These are phyloP conservation scores for Xenops minutus DNA, from an alignment of 2,797 vertebrate genomes.

Conservation along the genomic window DNA sequence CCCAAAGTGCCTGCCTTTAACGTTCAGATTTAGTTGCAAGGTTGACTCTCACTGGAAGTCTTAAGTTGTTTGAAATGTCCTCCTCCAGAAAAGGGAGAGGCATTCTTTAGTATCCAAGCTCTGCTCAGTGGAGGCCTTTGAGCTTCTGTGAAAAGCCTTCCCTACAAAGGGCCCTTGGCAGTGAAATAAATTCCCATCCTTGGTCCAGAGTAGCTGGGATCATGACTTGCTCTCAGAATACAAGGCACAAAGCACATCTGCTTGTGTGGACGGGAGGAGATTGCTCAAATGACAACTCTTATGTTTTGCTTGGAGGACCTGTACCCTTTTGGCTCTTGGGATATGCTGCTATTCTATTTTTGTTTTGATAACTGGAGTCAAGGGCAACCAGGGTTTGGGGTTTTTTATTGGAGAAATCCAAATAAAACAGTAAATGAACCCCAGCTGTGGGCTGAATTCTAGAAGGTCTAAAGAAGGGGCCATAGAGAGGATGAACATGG, in stretches of 20 bases:
- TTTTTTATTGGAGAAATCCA: neutral
- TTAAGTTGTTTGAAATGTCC: neutral
- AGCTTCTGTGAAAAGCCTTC: neutral
- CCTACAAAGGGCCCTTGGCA: neutral
- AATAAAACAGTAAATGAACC: constrained; percentile 28
- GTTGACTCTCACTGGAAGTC: neutral
- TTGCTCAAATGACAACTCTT: neutral
- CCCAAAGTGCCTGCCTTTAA: neutral
- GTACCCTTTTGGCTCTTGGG: neutral
- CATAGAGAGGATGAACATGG: neutral
- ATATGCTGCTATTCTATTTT: constrained; percentile 13
- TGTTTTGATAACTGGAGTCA: constrained; percentile 52
- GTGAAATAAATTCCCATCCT: neutral
- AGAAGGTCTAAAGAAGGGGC: neutral
- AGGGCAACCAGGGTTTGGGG: neutral
- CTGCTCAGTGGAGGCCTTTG: neutral
- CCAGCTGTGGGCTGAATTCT: constrained; percentile 11
- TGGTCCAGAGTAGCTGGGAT: neutral
- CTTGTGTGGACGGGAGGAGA: fast-evolving
- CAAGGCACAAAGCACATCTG: neutral
- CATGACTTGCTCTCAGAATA: neutral
- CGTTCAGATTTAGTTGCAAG: neutral
- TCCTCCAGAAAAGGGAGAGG: neutral
- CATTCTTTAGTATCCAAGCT: neutral
- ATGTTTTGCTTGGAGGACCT: constrained; percentile 17